phyloP scores from a whole-genome alignment of 2,888 invertebrate genomes.

The Syritta pipiens region DNA sequence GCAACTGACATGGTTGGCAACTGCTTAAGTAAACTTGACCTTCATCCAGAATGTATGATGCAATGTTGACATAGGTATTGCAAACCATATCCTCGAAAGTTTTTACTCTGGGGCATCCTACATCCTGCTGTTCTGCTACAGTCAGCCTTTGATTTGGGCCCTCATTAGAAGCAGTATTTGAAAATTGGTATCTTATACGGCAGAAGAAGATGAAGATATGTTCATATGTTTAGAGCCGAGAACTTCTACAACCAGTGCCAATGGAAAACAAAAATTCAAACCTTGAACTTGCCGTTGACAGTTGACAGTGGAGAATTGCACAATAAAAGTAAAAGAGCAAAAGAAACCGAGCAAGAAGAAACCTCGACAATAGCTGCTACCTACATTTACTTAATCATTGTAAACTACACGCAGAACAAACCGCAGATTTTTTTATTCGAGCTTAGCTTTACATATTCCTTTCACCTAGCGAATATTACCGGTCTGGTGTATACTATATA shows the following conservation, averaged over 20 bases:
- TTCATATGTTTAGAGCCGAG: neutral
- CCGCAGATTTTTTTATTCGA: neutral
- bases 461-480: neutral
- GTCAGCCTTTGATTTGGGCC: too few relatives aligned
- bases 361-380: constrained; percentile 26
- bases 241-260: neutral
- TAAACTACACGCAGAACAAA: constrained; percentile 2
- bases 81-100: constrained; percentile 22
- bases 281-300: constrained; percentile 36
- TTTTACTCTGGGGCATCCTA: constrained; percentile 5
- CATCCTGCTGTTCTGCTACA: constrained; percentile 1
- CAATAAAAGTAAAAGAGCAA: neutral
- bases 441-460: constrained; percentile 13
- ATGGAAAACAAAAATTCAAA: neutral
- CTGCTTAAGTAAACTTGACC: constrained; percentile 53
- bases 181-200: too few relatives aligned
- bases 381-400: constrained; percentile 17
- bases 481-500: neutral
- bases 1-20: neutral
- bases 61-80: constrained; percentile 55
- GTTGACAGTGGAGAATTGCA: neutral
- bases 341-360: constrained; percentile 4
- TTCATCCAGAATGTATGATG: constrained; percentile 49
- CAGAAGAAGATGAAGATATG: neutral
- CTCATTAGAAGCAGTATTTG: too few relatives aligned